Percentiles rank a stretch among this genome's conserved stretches.
phyloP scores from a whole-genome alignment of 92 coral and sea anemone species.

The Metridium senile region DNA sequence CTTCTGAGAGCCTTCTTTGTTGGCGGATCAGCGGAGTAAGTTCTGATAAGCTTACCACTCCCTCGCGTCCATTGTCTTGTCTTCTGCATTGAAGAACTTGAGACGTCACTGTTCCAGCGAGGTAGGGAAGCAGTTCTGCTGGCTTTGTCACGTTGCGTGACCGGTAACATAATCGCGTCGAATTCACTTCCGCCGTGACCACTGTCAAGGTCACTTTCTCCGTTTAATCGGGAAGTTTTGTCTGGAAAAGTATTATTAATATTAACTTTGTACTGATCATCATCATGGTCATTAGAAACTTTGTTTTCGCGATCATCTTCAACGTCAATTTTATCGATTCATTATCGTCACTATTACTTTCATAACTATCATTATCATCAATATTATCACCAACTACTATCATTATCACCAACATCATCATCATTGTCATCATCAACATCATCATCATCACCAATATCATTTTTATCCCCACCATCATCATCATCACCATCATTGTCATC shows the following conservation, averaged over 20 bases:
- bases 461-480: not conserved
- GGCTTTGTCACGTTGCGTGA: constrained; percentile 25
- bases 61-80: constrained; percentile 4
- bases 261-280: not conserved
- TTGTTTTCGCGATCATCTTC: no score
- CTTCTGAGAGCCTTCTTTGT: constrained; percentile 30
- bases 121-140: constrained; percentile 31
- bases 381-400: not conserved
- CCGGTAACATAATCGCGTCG: constrained; percentile 86
- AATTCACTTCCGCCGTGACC: constrained; percentile 93
- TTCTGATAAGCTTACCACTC: constrained; percentile 28
- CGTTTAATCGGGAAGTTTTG: constrained; percentile 55
- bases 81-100: constrained; percentile 40
- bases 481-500: not conserved
- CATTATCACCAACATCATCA: not conserved
- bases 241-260: constrained; percentile 17
- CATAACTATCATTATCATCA: not conserved
- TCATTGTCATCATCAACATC: not conserved
- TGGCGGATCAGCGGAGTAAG: constrained; percentile 36
- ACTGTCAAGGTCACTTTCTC: constrained; percentile 85
- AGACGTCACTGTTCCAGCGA: constrained; percentile 84
- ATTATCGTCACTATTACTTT: not conserved
- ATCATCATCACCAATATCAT: not conserved
- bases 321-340: not conserved
- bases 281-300: not conserved